Base-by-base conservation (phyloP, 2,888 invertebrate genomes). In the Ecliptopera silaceata region DNA sequence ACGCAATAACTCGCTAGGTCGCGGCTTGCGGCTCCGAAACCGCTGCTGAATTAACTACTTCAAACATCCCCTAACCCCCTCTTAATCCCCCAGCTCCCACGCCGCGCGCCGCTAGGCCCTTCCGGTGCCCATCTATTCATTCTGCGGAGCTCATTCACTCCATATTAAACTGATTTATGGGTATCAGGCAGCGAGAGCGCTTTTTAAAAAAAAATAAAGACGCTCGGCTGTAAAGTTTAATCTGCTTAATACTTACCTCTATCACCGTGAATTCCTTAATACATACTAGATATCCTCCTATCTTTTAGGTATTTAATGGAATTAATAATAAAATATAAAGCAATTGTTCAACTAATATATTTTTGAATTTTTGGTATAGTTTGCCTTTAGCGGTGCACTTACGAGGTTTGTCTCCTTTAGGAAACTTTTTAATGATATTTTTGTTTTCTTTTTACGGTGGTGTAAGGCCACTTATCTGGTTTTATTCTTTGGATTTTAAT, bases 151-250 rank as follows among this genome's bases (percentile, higher is more conserved):
- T 60, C 32, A 56, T 60, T 59, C 58, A 59, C 60, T 60, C 59
- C 56, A 58, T 59, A 60, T 64, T 64, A 60, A 62, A 56, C 60
- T 54, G 60, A 64, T 60, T 60, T 58, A 54, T 63, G 43, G 46
- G 36, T 34, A 41, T 48, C 39, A 34, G 41, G 20, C 22, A n/a
- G 26, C 29, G 15, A 29, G 43, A 26, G 43, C 29, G 12, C 15
- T 22, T 39, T 42, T 47, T 43, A 54, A 44, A 48, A 44, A 13
- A 32, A 43, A 32, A 44, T 32, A 5, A 42, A n/a, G 32, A 46
- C 20, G 34, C n/a, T 31, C 26, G 4, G 34, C 22, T 12, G 31
- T 47, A 43, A 47, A 47, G 47, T 38, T 52, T 47, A 56, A 50
- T 50, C 26, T 39, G 39, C 38, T 5, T 13, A 31, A 43, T 42